Percentiles rank a stretch among this genome's conserved stretches.
Conservation (phyloP, 35 echinoderm and acorn worm genomes). For the Patiria miniata region DNA sequence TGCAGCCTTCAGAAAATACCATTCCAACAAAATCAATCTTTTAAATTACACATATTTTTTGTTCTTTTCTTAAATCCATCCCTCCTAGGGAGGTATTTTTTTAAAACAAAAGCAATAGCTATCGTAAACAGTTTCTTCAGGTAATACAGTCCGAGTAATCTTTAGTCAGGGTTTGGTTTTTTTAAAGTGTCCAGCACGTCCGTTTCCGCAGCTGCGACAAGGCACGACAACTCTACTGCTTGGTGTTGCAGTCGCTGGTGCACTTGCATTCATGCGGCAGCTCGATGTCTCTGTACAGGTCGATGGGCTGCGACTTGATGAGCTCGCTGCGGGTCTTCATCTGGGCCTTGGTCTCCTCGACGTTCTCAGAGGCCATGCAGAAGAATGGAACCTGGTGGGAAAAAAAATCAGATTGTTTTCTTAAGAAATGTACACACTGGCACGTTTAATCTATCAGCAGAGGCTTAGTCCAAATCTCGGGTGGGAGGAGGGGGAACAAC, state of each 20-base stretch:
- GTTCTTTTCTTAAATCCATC: too few species aligned
- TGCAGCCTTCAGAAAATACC: neutral
- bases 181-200: neutral
- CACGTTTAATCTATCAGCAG: too few species aligned
- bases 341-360: neutral
- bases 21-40: neutral
- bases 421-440: neutral
- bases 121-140: neutral
- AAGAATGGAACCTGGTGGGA: neutral
- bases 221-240: neutral
- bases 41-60: neutral
- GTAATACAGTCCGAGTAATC: neutral
- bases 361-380: conserved; percentile 10
- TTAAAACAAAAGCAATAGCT: neutral
- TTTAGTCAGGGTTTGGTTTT: neutral
- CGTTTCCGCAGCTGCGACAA: neutral
- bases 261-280: neutral
- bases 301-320: neutral
- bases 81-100: too few species aligned
- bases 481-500: too few species aligned
- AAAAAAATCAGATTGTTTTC: neutral
- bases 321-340: conserved; percentile 7
- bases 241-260: neutral
- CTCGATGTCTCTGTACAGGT: neutral
- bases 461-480: too few species aligned